Evolutionary conservation across 2,888 invertebrate species (phyloP).

Genomic region (Drosophila setosimentum): DNA sequence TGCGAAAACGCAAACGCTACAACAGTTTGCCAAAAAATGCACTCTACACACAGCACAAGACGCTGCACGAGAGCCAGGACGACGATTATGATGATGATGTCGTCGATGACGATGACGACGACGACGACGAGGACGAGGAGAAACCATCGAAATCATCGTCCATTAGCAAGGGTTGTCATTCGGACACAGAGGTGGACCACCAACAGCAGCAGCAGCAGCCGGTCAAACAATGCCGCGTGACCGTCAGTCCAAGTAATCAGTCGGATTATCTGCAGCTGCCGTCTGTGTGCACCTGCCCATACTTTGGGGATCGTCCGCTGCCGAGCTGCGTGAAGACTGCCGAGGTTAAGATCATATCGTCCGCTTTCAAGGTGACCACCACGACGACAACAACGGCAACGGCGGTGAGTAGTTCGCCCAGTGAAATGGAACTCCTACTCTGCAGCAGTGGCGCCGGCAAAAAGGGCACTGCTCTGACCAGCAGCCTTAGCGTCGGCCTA

Average conservation of each 20-base stretch:
- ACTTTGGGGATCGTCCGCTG: slow-evolving; percentile 90
- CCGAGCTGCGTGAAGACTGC: slow-evolving; percentile 85
- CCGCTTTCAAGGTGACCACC: slow-evolving; percentile 71
- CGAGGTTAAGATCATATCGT: slow-evolving; percentile 86
- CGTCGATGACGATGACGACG: slow-evolving; percentile 21
- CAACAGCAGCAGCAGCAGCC: slow-evolving; percentile 19
- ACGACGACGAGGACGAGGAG: slow-evolving; percentile 12
- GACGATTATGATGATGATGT: slow-evolving; percentile 30
- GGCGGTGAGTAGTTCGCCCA: slow-evolving; percentile 67
- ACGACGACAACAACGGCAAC: slow-evolving; percentile 76
- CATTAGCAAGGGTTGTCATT: slow-evolving; percentile 53
- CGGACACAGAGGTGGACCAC: slow-evolving; percentile 69
- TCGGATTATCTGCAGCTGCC: slow-evolving; percentile 87
- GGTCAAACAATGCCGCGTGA: slow-evolving; percentile 40
- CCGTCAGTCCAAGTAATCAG: slow-evolving; percentile 41
- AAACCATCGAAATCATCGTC: slow-evolving; percentile 29
- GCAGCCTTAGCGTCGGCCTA: slow-evolving; percentile 86
- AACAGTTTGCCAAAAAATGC: slow-evolving; percentile 83
- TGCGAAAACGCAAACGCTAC: slow-evolving; percentile 74
- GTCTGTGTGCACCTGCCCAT: slow-evolving; percentile 92
- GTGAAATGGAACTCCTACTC: slow-evolving; percentile 70
- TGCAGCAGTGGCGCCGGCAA: slow-evolving; percentile 46
- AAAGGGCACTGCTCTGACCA: slow-evolving; percentile 84
- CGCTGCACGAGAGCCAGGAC: slow-evolving; percentile 53
- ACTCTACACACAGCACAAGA: slow-evolving; percentile 60